Conservation (phyloP, 2,113 vertebrate species). For the Phaetusa simplex region DNA sequence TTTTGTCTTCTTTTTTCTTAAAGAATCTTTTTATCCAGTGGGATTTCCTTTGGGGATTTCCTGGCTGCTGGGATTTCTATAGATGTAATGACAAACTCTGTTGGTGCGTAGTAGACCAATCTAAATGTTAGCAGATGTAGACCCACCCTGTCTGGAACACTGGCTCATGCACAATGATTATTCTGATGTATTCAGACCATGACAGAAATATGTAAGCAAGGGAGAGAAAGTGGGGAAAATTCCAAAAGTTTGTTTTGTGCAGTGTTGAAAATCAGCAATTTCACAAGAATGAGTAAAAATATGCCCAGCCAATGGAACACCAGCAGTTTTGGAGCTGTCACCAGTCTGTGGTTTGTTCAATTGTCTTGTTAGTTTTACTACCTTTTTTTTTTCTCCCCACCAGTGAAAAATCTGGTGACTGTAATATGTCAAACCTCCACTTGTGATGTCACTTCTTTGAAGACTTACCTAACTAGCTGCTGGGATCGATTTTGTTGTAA, state of each 20-base stretch:
- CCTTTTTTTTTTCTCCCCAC: not conserved
- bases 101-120: not conserved
- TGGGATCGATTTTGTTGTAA: constrained; percentile 69
- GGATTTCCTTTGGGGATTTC: not conserved
- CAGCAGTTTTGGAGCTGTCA: not conserved
- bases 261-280: not conserved
- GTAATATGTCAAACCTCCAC: not conserved
- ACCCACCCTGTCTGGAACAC: not conserved
- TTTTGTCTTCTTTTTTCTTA: not conserved
- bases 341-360: not conserved
- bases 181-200: not conserved
- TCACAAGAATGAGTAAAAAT: not conserved
- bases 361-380: not conserved
- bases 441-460: not conserved
- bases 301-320: not conserved
- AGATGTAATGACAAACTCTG: not conserved
- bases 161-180: not conserved
- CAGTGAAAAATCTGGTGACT: not conserved
- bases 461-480: constrained; percentile 3
- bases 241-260: not conserved
- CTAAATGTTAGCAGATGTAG: not conserved
- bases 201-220: not conserved
- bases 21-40: not conserved
- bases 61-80: not conserved
- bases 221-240: not conserved